Conservation (phyloP, 1,140 invertebrate species). For the Dendrolimus kikuchii region DNA sequence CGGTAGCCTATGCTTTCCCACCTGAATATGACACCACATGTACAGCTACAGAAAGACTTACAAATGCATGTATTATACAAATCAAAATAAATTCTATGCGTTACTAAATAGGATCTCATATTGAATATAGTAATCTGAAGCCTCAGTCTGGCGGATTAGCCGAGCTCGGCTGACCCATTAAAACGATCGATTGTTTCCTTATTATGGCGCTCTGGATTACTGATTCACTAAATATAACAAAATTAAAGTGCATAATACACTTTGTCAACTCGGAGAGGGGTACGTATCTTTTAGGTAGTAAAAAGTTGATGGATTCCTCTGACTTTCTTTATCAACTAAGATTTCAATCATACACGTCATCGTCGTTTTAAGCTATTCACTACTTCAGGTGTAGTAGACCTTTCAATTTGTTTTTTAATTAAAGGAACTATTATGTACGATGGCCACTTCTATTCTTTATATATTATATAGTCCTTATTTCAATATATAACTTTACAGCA, state of each 20-base stretch:
- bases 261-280: no score
- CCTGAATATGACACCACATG: conserved; percentile 62
- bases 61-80: conserved; percentile 15
- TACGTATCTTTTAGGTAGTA: no score
- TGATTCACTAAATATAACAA: conserved; percentile 38
- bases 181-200: conserved; percentile 71
- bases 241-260: conserved; percentile 10
- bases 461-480: no score
- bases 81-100: conserved; percentile 32
- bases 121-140: conserved; percentile 35
- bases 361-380: no score
- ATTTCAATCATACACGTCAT: no score
- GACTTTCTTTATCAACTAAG: no score
- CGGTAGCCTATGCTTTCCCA: conserved; percentile 66
- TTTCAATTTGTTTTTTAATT: no score
- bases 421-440: no score
- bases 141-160: conserved; percentile 57
- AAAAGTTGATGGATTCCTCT: no score
- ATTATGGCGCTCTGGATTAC: conserved; percentile 42
- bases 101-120: conserved; percentile 43
- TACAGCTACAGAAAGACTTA: conserved; percentile 34
- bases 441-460: no score
- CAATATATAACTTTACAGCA: no score
- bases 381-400: no score
- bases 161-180: conserved; percentile 66